Evolutionary conservation across 2,888 invertebrate species (phyloP).

Genomic region (Ectemnius lituratus): DNA sequence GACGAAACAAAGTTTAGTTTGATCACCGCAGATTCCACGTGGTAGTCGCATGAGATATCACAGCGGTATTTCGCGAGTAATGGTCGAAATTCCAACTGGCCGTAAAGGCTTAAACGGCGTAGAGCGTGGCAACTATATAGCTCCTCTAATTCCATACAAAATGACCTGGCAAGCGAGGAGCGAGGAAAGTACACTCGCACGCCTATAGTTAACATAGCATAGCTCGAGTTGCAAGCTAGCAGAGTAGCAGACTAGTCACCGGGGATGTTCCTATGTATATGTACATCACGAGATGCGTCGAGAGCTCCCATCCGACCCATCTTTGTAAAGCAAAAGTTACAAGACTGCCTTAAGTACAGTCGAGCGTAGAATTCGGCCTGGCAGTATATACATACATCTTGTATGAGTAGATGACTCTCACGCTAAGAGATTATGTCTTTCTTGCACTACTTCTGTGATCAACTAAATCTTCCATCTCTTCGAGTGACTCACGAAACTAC

Average conservation of each 20-base stretch:
- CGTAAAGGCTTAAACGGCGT: constrained; percentile 17
- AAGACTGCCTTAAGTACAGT: neutral
- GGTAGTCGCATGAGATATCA: neutral
- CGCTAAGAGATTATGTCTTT: no score
- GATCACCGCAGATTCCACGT: no score
- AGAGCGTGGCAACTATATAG: neutral
- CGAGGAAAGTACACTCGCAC: constrained; percentile 17
- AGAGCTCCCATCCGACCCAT: no score
- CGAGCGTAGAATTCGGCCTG: neutral
- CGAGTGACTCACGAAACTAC: no score
- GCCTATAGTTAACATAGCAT: constrained; percentile 22
- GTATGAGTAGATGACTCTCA: no score
- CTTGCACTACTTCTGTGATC: no score
- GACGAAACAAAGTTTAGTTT: no score
- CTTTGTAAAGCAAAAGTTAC: neutral
- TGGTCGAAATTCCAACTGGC: neutral
- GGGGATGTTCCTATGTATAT: no score
- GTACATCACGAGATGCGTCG: no score
- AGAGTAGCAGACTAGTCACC: neutral
- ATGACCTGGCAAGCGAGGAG: constrained; percentile 13
- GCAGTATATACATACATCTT: no score
- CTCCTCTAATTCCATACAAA: constrained; percentile 29
- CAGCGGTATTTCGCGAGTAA: neutral
- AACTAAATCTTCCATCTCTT: no score
- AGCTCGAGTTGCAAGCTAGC: constrained; percentile 11